Conservation (phyloP, 92 coral and sea anemone genomes). For the Epizoanthus scotinus region DNA sequence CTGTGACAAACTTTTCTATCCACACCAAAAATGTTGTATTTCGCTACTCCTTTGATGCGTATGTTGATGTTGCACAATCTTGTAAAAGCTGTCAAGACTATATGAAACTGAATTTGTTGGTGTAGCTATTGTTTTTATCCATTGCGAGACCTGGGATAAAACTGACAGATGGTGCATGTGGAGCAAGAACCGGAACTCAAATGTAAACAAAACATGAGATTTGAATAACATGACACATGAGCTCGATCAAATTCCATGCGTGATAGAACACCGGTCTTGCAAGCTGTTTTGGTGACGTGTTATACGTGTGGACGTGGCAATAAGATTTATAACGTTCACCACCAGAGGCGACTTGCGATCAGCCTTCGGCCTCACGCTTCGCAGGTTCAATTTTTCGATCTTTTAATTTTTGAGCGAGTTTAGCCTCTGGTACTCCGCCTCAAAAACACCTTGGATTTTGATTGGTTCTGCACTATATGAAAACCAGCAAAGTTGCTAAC, state of each 20-base stretch:
- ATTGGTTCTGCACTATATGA: too few relatives aligned
- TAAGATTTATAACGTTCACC: too few relatives aligned
- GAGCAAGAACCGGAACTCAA: not conserved
- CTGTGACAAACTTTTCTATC: not conserved
- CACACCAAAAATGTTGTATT: constrained; percentile 6
- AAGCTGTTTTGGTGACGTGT: not conserved
- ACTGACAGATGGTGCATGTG: not conserved
- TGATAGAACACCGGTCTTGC: constrained; percentile 2
- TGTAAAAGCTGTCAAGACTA: not conserved
- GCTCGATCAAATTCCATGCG: not conserved
- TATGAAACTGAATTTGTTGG: not conserved
- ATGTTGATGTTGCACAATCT: constrained; percentile 4
- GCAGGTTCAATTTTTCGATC: too few relatives aligned
- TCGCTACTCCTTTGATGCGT: not conserved
- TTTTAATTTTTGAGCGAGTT: too few relatives aligned
- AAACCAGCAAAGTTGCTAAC: too few relatives aligned
- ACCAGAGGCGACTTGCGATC: too few relatives aligned
- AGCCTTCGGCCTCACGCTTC: too few relatives aligned
- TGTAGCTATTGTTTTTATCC: not conserved
- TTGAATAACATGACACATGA: not conserved
- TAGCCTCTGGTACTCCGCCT: too few relatives aligned
- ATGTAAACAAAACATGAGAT: not conserved
- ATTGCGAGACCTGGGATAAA: not conserved
- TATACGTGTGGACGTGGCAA: too few relatives aligned
- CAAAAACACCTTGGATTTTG: too few relatives aligned